phyloP scores from a whole-genome alignment of 2,113 vertebrate genomes.

The Sialia sialis region DNA sequence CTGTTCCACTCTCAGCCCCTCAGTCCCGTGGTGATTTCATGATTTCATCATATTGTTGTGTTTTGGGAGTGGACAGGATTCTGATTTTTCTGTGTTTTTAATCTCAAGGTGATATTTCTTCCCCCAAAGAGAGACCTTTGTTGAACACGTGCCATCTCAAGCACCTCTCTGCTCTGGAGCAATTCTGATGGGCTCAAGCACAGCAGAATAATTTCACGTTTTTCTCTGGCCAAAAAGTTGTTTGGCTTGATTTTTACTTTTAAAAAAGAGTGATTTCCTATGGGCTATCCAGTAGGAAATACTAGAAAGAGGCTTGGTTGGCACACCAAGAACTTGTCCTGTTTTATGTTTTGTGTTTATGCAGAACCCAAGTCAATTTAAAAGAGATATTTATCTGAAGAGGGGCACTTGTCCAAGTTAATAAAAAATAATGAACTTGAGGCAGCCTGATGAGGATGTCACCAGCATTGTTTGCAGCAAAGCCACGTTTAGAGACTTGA shows the following conservation, averaged over 20 bases:
- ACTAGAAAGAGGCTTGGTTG: background rate
- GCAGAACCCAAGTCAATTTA: background rate
- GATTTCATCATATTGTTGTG: accelerated
- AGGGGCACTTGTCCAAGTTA: background rate
- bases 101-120: background rate
- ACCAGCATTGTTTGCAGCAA: background rate
- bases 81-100: background rate
- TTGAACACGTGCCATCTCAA: accelerated
- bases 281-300: background rate
- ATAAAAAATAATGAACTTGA: background rate
- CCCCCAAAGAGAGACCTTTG: background rate
- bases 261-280: background rate
- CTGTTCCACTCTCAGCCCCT: background rate
- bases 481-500: background rate
- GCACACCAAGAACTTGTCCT: background rate
- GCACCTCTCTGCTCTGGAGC: background rate
- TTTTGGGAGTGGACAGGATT: background rate
- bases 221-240: background rate
- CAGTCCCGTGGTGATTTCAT: accelerated
- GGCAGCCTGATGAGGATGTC: background rate
- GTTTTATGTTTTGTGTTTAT: background rate
- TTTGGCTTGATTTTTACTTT: background rate
- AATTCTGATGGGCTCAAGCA: background rate
- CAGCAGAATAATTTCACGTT: background rate
- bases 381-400: background rate